Base-by-base conservation (phyloP, 2,113 vertebrate species). In the Alethe diademata region DNA sequence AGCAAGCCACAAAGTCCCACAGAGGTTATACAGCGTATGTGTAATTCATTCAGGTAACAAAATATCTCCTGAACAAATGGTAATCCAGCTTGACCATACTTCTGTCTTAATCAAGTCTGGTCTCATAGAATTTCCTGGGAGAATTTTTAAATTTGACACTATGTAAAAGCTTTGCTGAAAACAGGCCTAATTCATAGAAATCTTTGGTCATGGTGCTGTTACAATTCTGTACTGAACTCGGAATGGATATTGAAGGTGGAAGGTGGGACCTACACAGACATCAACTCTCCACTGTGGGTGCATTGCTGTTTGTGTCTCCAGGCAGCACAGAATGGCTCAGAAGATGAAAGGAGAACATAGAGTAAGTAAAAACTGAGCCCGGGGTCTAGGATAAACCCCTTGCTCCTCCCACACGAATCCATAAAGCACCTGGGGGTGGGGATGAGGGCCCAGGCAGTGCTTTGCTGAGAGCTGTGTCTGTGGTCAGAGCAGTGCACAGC, bases 161-260 rank as follows among this genome's bases (percentile, higher is more conserved):
- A 25, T 8, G 35, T 36, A 85, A 91, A 92, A 78, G 43, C 22
- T 80, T 89, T 67, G 31, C 40, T 81, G 31, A 84, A 91, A 92
- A 60, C 3, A 0, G 31, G 13, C 12, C 61, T 45, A 16, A 31
- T 53, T 56, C 7, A 1, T 13, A 73, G 58, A 75, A 79, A 56
- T 17, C 35, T 73, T 76, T 90, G 33, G 20, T 51, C 35, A 40
- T 1, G 0, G 38, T 64, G 60, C n/a, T 28, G 19, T 70, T 76
- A 56, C 24, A 14, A 7, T 70, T 58, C 54, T 36, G 29, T 26
- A 83, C 70, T 26, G 14, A 83, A 74, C 42, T 75, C 54, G 73
- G 33, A 24, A 17, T 40, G 17, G 38, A 82, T 36, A 2, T 12
- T 60, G 71, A 73, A 83, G 38, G 22, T 74, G 71, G n/a, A 54